Evolutionary conservation across 2,888 invertebrate species (phyloP), one percentile per base, ranked within the genome.

Genomic region (Drosophila neoperkinsi): DNA sequence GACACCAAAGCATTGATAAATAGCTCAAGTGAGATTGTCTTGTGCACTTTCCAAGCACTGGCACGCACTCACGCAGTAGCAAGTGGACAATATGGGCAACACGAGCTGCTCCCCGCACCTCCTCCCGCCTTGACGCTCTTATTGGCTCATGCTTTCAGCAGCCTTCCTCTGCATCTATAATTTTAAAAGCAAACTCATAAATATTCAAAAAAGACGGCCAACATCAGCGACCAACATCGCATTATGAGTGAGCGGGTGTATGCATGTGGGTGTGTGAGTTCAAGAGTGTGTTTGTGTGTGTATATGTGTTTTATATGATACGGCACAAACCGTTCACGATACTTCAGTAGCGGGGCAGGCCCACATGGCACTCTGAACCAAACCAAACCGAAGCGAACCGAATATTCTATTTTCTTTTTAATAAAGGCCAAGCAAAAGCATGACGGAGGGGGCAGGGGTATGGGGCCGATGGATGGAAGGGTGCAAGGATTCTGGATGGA

Each of bases 111-210:
- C 18, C 62, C 25, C 31, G 18, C 25, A 13, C 41, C 52, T 16
- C 3, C 34, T 50, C 33, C 28, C 36, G 28, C 25, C 18, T 1
- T n/a, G 13, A n/a, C 66, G 55, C 59, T 34, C 57, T 59, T 56
- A 64, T 61, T 69, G 56, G 56, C 28, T 58, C 43, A 68, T 53
- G 73, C 79, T 70, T 76, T 76, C 77, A 70, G 65, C 77, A 66
- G 65, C 68, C 66, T 49, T 56, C 57, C 85, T 74, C 88, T 89
- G 90, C 90, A 88, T 83, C 88, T 85, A 88, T 87, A 87, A 87
- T 90, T 90, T 87, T 82, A 88, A 83, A 87, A 90, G 90, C 88
- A 88, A 90, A 88, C 86, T 87, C 86, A 87, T 87, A 90, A 87
- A 87, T 87, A 87, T 87, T 87, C 90, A 90, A 87, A 87, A 90